These are phyloP conservation scores for Ectobius pallidus DNA, from an alignment of 2,888 invertebrate species.

Conservation along the genomic window DNA sequence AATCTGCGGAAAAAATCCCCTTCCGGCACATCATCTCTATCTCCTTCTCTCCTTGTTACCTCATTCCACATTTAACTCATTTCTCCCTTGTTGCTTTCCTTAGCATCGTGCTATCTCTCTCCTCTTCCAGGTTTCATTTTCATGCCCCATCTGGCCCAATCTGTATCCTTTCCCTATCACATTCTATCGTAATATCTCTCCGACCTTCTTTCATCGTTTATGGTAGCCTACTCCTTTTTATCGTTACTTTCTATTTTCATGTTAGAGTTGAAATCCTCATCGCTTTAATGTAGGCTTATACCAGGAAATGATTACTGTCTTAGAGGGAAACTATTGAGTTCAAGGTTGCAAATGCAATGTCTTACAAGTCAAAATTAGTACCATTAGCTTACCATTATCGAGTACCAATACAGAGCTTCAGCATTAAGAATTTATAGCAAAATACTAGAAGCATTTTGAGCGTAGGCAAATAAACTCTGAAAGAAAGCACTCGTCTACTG, in stretches of 20 bases:
- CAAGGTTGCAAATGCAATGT: neutral
- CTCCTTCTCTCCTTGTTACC: neutral
- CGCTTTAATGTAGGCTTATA: neutral
- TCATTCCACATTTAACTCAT: neutral
- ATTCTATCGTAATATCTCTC: neutral
- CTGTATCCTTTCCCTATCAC: neutral
- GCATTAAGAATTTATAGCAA: too few species aligned
- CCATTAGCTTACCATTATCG: too few species aligned
- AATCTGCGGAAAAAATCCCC: neutral
- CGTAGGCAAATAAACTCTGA: too few species aligned
- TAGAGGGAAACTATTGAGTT: too few species aligned
- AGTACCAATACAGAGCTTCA: too few species aligned
- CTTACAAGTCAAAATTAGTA: neutral
- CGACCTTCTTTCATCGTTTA: neutral
- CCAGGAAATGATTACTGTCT: too few species aligned
- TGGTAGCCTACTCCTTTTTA: neutral
- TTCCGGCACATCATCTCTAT: neutral
- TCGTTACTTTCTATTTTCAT: neutral
- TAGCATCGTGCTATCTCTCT: neutral
- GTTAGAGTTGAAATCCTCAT: neutral
- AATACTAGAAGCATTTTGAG: too few species aligned
- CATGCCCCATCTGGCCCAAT: constrained; percentile 1
- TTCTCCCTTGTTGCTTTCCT: neutral
- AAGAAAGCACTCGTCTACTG: too few species aligned
- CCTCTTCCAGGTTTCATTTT: neutral